Evolutionary conservation across 2,797 vertebrate genomes (phyloP).

Genomic region (Acanthurus leucopareius): DNA sequence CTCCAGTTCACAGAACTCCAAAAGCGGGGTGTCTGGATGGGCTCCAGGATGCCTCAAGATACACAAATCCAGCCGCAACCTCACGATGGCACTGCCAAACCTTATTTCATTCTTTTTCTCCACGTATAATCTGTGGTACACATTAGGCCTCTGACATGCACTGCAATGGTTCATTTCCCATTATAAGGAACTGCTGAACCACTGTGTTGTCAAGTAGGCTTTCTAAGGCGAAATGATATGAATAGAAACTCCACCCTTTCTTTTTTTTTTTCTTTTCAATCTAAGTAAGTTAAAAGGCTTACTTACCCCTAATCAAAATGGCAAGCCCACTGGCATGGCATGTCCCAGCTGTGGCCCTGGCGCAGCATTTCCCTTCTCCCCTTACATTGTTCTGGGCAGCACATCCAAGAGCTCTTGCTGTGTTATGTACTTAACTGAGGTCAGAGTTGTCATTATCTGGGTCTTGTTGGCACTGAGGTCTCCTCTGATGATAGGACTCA

Average conservation of each 20-base stretch:
- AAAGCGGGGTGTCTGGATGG: constrained; percentile 78
- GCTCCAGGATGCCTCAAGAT: constrained; percentile 76
- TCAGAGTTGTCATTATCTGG: constrained; percentile 95
- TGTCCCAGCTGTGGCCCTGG: constrained; percentile 89
- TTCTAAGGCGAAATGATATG: constrained; percentile 65
- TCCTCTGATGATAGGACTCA: constrained; percentile 91
- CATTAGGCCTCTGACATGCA: constrained; percentile 65
- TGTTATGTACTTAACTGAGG: constrained; percentile 93
- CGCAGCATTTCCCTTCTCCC: constrained; percentile 84
- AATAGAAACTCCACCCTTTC: constrained; percentile 67
- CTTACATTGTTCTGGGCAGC: constrained; percentile 91
- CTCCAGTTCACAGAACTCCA: constrained; percentile 82
- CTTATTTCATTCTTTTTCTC: constrained; percentile 70
- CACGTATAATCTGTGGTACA: constrained; percentile 61
- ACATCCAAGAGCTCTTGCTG: constrained; percentile 93
- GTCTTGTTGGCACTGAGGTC: constrained; percentile 89
- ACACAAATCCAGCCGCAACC: constrained; percentile 80
- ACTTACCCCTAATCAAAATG: constrained; percentile 91
- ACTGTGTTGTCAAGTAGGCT: constrained; percentile 67
- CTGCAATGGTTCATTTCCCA: constrained; percentile 67
- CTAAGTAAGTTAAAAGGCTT: constrained; percentile 89
- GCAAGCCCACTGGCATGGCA: constrained; percentile 90
- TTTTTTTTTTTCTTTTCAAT: constrained; percentile 63
- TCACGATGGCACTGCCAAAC: constrained; percentile 86
- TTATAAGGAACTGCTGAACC: constrained; percentile 68